Conservation (phyloP, 2,888 invertebrate genomes). For the Pediacus dermestoides region DNA sequence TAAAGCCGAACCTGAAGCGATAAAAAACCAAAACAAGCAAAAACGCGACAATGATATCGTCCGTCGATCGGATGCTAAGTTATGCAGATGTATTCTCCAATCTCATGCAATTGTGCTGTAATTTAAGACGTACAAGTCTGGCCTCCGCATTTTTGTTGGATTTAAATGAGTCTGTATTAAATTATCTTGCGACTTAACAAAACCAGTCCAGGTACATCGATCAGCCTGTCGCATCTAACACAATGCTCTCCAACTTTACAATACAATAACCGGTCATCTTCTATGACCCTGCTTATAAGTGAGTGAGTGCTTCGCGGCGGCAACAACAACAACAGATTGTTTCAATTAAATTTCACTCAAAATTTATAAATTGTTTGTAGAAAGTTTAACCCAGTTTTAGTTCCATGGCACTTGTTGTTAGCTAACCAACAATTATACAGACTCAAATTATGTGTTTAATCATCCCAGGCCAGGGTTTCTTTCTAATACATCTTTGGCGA, state of each 20-base stretch:
- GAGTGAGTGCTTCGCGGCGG: too few species aligned
- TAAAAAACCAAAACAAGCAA: slow-evolving; percentile 20
- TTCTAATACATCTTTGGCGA: too few species aligned
- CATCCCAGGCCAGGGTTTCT: too few species aligned
- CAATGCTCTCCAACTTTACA: slow-evolving; percentile 29
- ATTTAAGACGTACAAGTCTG: slow-evolving; percentile 47
- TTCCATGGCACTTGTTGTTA: too few species aligned
- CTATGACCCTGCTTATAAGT: too few species aligned
- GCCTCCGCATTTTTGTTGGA: slow-evolving; percentile 45
- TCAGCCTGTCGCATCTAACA: slow-evolving; percentile 40
- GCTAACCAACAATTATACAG: too few species aligned
- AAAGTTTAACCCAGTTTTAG: too few species aligned
- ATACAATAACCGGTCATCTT: slow-evolving; percentile 6
- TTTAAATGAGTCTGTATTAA: slow-evolving; percentile 47
- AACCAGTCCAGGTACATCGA: slow-evolving; percentile 44
- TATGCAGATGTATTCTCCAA: slow-evolving; percentile 51
- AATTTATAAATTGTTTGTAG: too few species aligned
- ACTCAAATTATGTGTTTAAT: too few species aligned
- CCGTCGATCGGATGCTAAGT: slow-evolving; percentile 44
- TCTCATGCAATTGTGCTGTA: slow-evolving; percentile 51
- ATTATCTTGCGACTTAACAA: slow-evolving; percentile 43
- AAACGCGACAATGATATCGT: slow-evolving; percentile 45
- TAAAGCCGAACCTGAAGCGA: background rate
- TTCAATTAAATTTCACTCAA: too few species aligned
- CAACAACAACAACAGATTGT: too few species aligned